Conservation (phyloP, 2,797 vertebrate genomes). For the Ptychadena robeensis region DNA sequence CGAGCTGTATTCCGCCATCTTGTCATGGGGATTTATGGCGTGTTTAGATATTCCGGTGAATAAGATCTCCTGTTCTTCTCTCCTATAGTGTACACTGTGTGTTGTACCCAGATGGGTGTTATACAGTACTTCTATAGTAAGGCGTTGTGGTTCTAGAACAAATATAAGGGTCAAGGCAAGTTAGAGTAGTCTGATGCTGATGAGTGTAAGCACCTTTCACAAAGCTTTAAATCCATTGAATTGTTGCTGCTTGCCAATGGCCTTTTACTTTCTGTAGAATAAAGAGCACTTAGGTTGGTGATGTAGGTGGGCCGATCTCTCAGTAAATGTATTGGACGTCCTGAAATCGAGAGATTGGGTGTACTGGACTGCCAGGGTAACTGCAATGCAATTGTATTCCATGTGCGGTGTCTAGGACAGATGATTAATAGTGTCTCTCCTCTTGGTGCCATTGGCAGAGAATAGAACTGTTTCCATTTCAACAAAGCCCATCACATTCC, state of each 20-base stretch:
- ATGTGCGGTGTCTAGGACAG: slow-evolving; percentile 1
- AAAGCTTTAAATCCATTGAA: slow-evolving; percentile 50
- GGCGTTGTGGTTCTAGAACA: not conserved
- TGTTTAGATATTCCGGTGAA: no score
- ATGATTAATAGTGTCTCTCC: slow-evolving; percentile 30
- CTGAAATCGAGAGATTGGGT: not conserved
- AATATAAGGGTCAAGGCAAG: slow-evolving; percentile 1
- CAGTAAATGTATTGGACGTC: slow-evolving; percentile 32
- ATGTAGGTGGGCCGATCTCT: slow-evolving; percentile 34
- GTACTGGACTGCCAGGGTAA: slow-evolving; percentile 41
- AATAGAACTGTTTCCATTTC: not conserved
- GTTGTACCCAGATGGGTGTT: not conserved
- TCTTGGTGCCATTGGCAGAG: slow-evolving; percentile 9
- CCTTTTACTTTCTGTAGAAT: slow-evolving; percentile 32
- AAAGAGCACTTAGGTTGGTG: slow-evolving; percentile 48
- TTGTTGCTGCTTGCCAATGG: slow-evolving; percentile 56
- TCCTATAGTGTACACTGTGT: not conserved
- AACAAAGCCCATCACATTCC: slow-evolving; percentile 68
- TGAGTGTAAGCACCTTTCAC: slow-evolving; percentile 61
- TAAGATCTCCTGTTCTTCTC: not conserved
- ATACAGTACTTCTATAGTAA: slow-evolving; percentile 16
- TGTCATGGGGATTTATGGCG: no score
- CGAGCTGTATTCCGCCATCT: no score
- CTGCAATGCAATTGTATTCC: slow-evolving; percentile 49
- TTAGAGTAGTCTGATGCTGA: not conserved